Percentiles rank a stretch among this genome's conserved stretches.
Conservation (phyloP, 2,888 invertebrate genomes). For the Himalopsyche anomala region DNA sequence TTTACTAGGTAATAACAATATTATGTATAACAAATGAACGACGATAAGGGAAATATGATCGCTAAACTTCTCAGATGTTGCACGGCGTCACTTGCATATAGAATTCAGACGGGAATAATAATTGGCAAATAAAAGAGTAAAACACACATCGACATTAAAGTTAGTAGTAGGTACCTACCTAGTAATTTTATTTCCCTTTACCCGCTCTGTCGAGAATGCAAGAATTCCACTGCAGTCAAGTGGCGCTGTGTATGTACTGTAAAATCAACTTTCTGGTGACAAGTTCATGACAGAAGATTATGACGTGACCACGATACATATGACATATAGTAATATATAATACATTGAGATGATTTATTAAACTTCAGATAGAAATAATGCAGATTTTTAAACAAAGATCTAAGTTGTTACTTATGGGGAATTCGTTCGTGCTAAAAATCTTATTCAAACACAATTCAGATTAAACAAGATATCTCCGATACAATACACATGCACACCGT, state of each 20-base stretch:
- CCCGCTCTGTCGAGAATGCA: conserved; percentile 5
- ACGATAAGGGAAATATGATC: conserved; percentile 27
- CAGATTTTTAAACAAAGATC: too few relatives aligned
- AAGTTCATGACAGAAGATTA: conserved; percentile 12
- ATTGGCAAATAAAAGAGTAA: conserved; percentile 24
- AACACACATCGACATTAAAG: not conserved
- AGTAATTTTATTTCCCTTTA: conserved; percentile 18
- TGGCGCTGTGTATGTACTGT: conserved; percentile 1
- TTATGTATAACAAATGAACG: conserved; percentile 23
- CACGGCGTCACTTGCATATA: conserved; percentile 9
- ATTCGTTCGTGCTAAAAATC: not conserved
- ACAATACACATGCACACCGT: not conserved
- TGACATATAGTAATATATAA: not conserved
- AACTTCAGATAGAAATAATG: too few relatives aligned
- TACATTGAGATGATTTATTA: not conserved
- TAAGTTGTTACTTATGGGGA: too few relatives aligned
- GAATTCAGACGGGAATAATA: not conserved
- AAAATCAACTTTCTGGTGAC: conserved; percentile 27
- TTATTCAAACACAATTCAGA: conserved; percentile 1
- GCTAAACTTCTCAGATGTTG: conserved; percentile 22
- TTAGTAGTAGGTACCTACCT: not conserved
- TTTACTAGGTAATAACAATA: not conserved
- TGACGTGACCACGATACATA: not conserved
- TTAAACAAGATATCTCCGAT: conserved; percentile 13
- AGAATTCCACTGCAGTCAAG: conserved; percentile 19